Evolutionary conservation across 1,140 invertebrate species (phyloP).

Genomic region (Adelges cooleyi): DNA sequence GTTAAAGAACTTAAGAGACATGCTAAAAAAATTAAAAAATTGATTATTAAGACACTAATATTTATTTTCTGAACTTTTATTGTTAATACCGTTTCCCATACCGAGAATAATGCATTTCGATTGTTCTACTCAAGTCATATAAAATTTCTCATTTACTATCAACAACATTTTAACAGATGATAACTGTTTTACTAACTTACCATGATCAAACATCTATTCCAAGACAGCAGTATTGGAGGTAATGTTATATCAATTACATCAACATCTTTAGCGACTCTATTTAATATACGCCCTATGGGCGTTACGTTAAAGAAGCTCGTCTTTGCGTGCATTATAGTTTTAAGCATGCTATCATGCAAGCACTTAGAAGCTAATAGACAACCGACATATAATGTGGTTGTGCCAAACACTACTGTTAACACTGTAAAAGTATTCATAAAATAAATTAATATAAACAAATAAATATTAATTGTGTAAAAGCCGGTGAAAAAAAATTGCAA

Average conservation of each 20-base stretch:
- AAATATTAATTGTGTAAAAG: too few relatives aligned
- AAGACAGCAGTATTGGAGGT: slow-evolving; percentile 26
- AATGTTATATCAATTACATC: slow-evolving; percentile 50
- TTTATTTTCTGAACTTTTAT: too few relatives aligned
- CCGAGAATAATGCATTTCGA: slow-evolving; percentile 32
- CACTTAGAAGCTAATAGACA: slow-evolving; percentile 47
- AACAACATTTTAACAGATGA: neutral
- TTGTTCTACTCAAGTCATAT: slow-evolving; percentile 14
- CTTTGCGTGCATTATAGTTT: slow-evolving; percentile 50
- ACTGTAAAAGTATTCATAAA: slow-evolving; percentile 23
- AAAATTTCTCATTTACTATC: too few relatives aligned
- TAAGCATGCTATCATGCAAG: slow-evolving; percentile 50
- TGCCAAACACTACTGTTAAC: slow-evolving; percentile 18
- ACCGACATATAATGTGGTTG: slow-evolving; percentile 38
- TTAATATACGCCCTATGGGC: slow-evolving; percentile 58
- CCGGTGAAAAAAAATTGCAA: too few relatives aligned
- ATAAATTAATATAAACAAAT: slow-evolving; percentile 24
- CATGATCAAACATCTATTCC: slow-evolving; percentile 28
- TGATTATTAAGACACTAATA: too few relatives aligned
- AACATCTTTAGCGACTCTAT: slow-evolving; percentile 61
- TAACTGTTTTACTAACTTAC: slow-evolving; percentile 27
- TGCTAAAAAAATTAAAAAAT: too few relatives aligned
- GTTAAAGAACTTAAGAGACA: too few relatives aligned
- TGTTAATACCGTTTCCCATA: too few relatives aligned
- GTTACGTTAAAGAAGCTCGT: slow-evolving; percentile 65